These are phyloP conservation scores for Microplitis demolitor DNA, from an alignment of 1,140 invertebrate genomes.

Conservation along the genomic window DNA sequence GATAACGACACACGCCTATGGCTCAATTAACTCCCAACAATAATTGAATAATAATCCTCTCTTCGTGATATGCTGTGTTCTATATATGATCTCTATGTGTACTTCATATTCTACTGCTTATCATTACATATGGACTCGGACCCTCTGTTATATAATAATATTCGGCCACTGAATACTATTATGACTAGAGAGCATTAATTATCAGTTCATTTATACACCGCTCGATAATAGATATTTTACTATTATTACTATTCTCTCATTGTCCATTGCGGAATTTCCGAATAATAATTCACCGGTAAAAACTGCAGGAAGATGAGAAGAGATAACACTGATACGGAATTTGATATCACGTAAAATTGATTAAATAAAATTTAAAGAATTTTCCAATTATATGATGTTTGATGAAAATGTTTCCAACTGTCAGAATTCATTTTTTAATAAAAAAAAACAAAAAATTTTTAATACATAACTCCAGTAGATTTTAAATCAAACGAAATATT, in stretches of 20 bases:
- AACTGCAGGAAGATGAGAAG: too few relatives aligned
- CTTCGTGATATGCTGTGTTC: not conserved
- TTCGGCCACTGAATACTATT: not conserved
- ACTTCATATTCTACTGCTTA: not conserved
- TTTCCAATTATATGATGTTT: too few relatives aligned
- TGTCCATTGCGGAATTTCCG: not conserved
- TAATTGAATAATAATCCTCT: conserved; percentile 23
- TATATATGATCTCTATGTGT: not conserved
- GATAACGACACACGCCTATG: conserved; percentile 12
- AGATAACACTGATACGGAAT: too few relatives aligned
- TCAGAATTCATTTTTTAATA: too few relatives aligned
- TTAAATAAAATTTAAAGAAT: too few relatives aligned
- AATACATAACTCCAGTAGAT: too few relatives aligned
- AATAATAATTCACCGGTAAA: not conserved
- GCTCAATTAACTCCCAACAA: conserved; percentile 20
- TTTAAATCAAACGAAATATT: too few relatives aligned
- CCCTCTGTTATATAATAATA: not conserved
- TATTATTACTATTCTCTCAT: not conserved
- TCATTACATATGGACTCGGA: conserved; percentile 5
- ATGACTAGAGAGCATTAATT: not conserved
- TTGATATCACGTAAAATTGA: too few relatives aligned
- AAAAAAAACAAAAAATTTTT: too few relatives aligned
- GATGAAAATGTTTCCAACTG: too few relatives aligned
- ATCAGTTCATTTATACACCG: conserved; percentile 6
- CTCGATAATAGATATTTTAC: not conserved